These are phyloP conservation scores for Platynereis dumerilii DNA, from an alignment of 2,888 invertebrate species.

Conservation along the genomic window DNA sequence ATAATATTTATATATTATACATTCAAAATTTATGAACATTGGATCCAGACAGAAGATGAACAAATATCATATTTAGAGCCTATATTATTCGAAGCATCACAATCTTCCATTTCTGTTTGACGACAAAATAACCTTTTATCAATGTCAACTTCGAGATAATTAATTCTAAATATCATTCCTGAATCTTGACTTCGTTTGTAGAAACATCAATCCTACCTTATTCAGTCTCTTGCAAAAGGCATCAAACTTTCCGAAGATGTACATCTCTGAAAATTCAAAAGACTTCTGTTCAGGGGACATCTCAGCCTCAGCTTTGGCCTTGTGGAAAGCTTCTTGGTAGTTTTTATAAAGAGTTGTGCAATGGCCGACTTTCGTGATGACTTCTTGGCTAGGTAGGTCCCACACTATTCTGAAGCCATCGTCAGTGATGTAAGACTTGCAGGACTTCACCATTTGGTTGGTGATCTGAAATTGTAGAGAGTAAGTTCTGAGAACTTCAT, in stretches of 20 bases:
- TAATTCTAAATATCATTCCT: no score
- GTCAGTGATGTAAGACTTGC: conserved; percentile 56
- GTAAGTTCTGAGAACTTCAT: neutral
- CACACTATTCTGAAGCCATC: conserved; percentile 50
- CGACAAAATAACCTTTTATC: no score
- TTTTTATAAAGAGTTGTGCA: conserved; percentile 67
- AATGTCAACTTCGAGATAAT: no score
- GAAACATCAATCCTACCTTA: conserved; percentile 42
- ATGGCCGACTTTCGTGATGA: conserved; percentile 65
- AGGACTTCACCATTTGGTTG: conserved; percentile 62
- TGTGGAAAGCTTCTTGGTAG: conserved; percentile 70
- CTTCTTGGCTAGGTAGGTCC: conserved; percentile 47
- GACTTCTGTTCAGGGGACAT: conserved; percentile 50
- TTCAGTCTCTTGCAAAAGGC: conserved; percentile 57
- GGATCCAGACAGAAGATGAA: neutral
- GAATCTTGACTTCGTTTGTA: no score
- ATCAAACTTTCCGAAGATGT: conserved; percentile 63
- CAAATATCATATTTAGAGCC: neutral
- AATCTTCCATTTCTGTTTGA: neutral
- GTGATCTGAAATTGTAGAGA: conserved; percentile 48
- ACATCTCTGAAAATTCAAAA: conserved; percentile 62
- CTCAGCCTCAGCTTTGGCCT: conserved; percentile 62
- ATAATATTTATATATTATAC: neutral
- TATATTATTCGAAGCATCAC: neutral
- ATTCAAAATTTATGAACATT: conserved; percentile 41